Evolutionary conservation across 2,797 vertebrate species (phyloP), one percentile per base, ranked within the genome.

Genomic region (Florisuga fusca): DNA sequence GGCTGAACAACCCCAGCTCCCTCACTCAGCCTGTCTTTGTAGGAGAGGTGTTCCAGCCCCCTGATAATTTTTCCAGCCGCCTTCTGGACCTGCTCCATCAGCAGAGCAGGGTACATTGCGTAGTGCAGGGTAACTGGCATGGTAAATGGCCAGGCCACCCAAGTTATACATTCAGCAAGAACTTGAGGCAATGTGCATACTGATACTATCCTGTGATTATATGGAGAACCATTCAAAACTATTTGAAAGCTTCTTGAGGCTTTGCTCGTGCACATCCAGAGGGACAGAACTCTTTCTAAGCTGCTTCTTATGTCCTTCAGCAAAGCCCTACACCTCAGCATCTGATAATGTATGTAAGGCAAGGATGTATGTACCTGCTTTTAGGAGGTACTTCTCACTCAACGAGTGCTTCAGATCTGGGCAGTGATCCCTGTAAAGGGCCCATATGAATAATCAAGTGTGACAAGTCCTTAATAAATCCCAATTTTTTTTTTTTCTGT

Each of bases 111-210:
- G 38, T 41, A 41, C 38, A 41, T 41, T 41, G 38, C 38, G 14
- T 15, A 41, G 13, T 41, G 38, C 38, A 50, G 20, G 29, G 16
- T 5, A 22, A 33, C 18, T 36, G n/a, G 6, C 0, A 1, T 9
- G 16, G 19, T 18, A 34, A 21, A 33, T 26, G 57, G 50, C 41
- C 20, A 69, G 63, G 25, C 5, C 13, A n/a, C 45, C 8, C 21
- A 36, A 29, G 15, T 14, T 25, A 76, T 33, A 68, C 27, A 29
- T 14, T 58, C 19, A 4, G 4, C 12, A 20, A 59, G 48, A 84
- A 36, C 57, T 43, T 50, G 48, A 87, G 59, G 27, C n/a, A 34
- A 29, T 12, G 3, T 8, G 29, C 10, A 10, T 58, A 13, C 12
- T 21, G n/a, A 50, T 31, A 21, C 3, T 45, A 23, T 61, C 62